Conservation (phyloP, 1,140 invertebrate species). For the Ericerus pela region DNA sequence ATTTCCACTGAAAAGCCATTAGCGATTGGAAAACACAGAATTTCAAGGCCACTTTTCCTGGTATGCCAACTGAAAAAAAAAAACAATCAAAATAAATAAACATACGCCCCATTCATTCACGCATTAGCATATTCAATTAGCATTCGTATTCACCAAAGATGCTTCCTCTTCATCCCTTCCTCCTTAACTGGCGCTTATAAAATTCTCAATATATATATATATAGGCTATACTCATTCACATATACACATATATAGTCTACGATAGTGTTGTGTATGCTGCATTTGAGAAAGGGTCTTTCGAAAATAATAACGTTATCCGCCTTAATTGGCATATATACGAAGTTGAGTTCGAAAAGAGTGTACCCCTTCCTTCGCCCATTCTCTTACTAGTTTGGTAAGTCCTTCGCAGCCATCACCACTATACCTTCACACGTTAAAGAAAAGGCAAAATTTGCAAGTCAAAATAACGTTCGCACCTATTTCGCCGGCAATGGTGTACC, state of each 20-base stretch:
- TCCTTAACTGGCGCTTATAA: neutral
- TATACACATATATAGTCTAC: too few relatives aligned
- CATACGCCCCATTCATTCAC: neutral
- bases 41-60: constrained; percentile 10
- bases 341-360: too few relatives aligned
- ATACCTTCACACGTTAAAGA: neutral
- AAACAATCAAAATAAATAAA: too few relatives aligned
- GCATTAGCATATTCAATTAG: constrained; percentile 8
- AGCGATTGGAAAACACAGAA: neutral
- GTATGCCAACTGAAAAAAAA: too few relatives aligned
- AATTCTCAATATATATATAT: too few relatives aligned
- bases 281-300: neutral
- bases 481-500: too few relatives aligned
- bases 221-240: too few relatives aligned
- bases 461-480: constrained; percentile 7
- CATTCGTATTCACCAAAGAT: neutral
- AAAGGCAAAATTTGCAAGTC: constrained; percentile 4
- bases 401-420: too few relatives aligned
- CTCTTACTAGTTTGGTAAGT: too few relatives aligned
- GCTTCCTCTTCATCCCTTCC: neutral
- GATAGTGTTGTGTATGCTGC: neutral
- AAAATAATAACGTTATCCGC: constrained; percentile 4
- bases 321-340: neutral
- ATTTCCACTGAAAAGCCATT: too few relatives aligned
- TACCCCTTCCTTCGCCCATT: too few relatives aligned